Evolutionary conservation across 2,113 vertebrate species (phyloP), one percentile per base, ranked within the genome.

Genomic region (Tupaia tana): DNA sequence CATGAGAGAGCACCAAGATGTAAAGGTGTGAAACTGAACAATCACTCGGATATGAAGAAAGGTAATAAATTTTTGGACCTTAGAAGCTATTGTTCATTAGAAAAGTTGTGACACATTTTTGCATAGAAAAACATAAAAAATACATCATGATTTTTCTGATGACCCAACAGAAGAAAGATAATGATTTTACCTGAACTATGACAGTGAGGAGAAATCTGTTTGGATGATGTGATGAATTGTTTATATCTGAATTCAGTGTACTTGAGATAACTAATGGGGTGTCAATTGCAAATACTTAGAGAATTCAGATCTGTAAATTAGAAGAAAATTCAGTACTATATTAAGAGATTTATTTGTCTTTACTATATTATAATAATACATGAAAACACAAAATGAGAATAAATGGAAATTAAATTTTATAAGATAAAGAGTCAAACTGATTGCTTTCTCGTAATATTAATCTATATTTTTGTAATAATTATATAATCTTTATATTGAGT

Each of bases 261-360:
- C 75, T 71, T 79, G 43, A 56, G 11, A 25, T 70, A 89, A 74
- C 70, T 22, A 43, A 25, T 18, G 19, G 1, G 18, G 73, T 9
- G 52, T 90, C 7, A 88, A 18, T 75, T 93, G 9, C 4, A 71
- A 78, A 56, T 66, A 86, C 70, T 90, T 59, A 13, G 43, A 43
- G 69, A 85, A 70, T 83, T 73, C 15, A 86, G 9, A 0, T 89
- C 13, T 88, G 19, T 13, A 54, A 14, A 34, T 92, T 43, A 24
- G n/a, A 78, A 95, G 58, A 92, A 93, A 95, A 84, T 74, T 86
- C 31, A 43, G 59, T 19, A 91, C n/a, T 86, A 61, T 89, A 64
- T 43, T n/a, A 80, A 59, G n/a, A 85, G 29, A 81, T 73, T 82
- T 69, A 29, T 9, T 29, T 93, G 11, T 56, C 31, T 81, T 85